Evolutionary conservation across 2,113 vertebrate genomes (phyloP).

Genomic region (Atlantisia rogersi): DNA sequence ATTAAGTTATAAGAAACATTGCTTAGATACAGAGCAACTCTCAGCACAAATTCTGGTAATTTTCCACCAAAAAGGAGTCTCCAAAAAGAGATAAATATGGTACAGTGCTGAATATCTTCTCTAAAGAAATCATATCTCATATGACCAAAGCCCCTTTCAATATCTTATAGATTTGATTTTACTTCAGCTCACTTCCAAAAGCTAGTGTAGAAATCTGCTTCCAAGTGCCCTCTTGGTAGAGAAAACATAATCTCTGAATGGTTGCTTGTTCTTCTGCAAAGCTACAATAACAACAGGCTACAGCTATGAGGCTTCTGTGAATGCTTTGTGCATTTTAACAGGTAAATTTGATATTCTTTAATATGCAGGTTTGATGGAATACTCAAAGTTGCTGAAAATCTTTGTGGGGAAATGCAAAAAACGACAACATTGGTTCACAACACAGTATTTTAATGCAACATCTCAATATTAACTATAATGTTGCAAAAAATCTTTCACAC

Average conservation of each 20-base stretch:
- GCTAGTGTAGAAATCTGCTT: background rate
- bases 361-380: background rate
- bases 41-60: slow-evolving; percentile 13
- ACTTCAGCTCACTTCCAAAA: slow-evolving; percentile 5
- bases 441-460: slow-evolving; percentile 16
- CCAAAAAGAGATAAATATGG: background rate
- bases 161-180: background rate
- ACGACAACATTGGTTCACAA: background rate
- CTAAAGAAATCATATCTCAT: background rate
- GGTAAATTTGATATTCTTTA: background rate
- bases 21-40: background rate
- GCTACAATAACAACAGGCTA: background rate
- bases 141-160: background rate
- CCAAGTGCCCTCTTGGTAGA: background rate
- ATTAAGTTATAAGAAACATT: background rate
- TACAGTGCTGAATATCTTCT: background rate
- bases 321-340: slow-evolving; percentile 31
- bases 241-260: background rate
- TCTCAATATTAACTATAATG: slow-evolving; percentile 4
- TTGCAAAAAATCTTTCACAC: slow-evolving; percentile 9
- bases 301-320: background rate
- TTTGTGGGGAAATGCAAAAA: slow-evolving; percentile 24
- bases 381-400: background rate
- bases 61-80: slow-evolving; percentile 17
- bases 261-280: slow-evolving; percentile 20